These are phyloP conservation scores for Aphrocallistes beatrix DNA, from an alignment of 37 sponge, comb jelly and placozoan species.

Conservation along the genomic window DNA sequence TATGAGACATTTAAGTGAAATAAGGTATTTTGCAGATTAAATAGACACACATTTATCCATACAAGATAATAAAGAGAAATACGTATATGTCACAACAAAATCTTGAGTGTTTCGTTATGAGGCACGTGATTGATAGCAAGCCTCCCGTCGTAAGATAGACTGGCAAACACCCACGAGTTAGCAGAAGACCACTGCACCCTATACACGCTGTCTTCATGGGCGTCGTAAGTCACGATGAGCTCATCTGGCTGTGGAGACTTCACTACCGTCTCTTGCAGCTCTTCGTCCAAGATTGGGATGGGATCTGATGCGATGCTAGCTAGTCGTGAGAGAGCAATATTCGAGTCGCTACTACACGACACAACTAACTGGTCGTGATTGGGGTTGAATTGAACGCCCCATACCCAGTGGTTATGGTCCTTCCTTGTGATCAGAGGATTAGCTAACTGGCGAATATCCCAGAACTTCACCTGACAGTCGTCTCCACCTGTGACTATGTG, in stretches of 20 bases:
- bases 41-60: too few species aligned
- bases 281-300: conserved; percentile 41
- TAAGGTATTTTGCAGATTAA: too few species aligned
- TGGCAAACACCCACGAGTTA: conserved; percentile 97
- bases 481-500: conserved; percentile 90
- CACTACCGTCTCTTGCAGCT: conserved; percentile 8
- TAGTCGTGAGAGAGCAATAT: conserved; percentile 58
- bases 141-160: conserved; percentile 90
- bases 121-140: conserved; percentile 90
- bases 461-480: conserved; percentile 83
- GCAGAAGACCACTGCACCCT: conserved; percentile 67
- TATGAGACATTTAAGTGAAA: too few species aligned
- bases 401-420: conserved; percentile 97
- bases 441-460: conserved; percentile 65
- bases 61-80: background rate
- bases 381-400: conserved; percentile 81
- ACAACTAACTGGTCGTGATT: conserved; percentile 83
- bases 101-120: conserved; percentile 21
- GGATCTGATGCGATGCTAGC: conserved; percentile 82
- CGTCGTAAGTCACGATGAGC: conserved; percentile 65
- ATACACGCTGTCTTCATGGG: conserved; percentile 97
- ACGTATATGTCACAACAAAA: conserved; percentile 17
- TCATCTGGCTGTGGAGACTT: conserved; percentile 35
- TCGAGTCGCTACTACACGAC: conserved; percentile 73
- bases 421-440: conserved; percentile 56